Conservation (phyloP, 2,888 invertebrate genomes). For the Coronaproctus castanopsis region DNA sequence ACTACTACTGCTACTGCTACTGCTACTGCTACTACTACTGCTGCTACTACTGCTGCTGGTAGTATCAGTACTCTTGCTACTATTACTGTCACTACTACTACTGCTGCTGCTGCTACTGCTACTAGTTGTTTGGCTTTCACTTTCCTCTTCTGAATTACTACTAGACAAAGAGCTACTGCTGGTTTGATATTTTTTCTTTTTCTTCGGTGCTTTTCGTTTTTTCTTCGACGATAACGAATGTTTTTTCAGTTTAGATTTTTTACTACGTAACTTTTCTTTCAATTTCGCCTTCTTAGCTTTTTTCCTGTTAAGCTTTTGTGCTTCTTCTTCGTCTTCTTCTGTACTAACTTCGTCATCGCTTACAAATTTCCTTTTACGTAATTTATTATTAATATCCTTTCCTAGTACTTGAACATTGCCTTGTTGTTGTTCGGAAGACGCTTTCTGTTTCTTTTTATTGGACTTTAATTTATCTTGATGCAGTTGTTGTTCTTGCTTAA, state of each 20-base stretch:
- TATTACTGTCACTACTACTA: constrained; percentile 1
- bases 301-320: neutral
- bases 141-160: neutral
- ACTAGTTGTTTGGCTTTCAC: no score
- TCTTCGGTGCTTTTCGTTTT: no score
- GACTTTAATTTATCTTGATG: neutral
- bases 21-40: neutral
- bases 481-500: neutral
- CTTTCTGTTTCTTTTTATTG: neutral
- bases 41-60: neutral
- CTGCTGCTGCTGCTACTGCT: neutral
- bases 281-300: neutral
- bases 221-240: no score
- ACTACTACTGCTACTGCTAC: constrained; percentile 3
- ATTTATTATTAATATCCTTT: neutral
- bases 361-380: neutral
- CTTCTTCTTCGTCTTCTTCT: neutral
- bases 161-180: neutral
- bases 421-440: neutral
- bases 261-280: no score
- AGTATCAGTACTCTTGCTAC: neutral
- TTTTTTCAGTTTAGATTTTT: no score
- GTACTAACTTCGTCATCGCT: neutral
- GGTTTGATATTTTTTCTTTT: neutral
- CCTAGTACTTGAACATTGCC: neutral